Evolutionary conservation across 2,888 invertebrate genomes (phyloP), one percentile per base, ranked within the genome.

Genomic region (Fabriciana adippe): DNA sequence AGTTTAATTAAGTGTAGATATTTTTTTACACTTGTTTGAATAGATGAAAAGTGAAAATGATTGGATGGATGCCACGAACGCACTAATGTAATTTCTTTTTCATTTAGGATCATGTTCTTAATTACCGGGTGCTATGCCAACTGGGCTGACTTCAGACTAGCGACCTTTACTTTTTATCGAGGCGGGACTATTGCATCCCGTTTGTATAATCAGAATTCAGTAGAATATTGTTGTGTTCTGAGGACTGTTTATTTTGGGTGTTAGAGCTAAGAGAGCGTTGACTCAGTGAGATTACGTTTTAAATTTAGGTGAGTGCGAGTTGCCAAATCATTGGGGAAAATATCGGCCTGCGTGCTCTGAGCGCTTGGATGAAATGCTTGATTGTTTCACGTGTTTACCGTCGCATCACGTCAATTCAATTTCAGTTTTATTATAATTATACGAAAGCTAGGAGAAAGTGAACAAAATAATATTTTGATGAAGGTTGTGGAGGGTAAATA

Each of bases 231-330:
- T 86, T 84, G 84, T 83, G 79, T 84, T 82, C 80, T 76, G 80
- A 79, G 82, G 80, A 85, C 83, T 81, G 87, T 87, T 89, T 90
- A 90, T 90, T 90, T 90, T 75, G 78, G 84, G 88, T 85, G 83
- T 85, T 78, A 86, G 81, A 87, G 82, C 83, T 81, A 80, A 81
- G 85, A 85, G 90, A 89, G 85, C 92, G 90, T 91, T 92, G 92
- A 91, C 91, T 91, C 91, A 90, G 85, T 89, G 82, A 89, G 86
- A 90, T 90, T 90, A 89, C 87, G 84, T 87, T 91, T 92, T 92
- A 92, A 91, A 90, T 90, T 89, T 92, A 92, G 92, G 86, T 80
- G 86, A 87, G 87, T 84, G 88, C 87, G 86, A 87, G 85, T 84
- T 92, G 92, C 92, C 92, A 92, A 92, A 90, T 90, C 85, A 88